Percentiles rank a stretch among this genome's conserved stretches.
phyloP scores from a whole-genome alignment of 2,113 vertebrate genomes.

The Drymodes brunneopygia region DNA sequence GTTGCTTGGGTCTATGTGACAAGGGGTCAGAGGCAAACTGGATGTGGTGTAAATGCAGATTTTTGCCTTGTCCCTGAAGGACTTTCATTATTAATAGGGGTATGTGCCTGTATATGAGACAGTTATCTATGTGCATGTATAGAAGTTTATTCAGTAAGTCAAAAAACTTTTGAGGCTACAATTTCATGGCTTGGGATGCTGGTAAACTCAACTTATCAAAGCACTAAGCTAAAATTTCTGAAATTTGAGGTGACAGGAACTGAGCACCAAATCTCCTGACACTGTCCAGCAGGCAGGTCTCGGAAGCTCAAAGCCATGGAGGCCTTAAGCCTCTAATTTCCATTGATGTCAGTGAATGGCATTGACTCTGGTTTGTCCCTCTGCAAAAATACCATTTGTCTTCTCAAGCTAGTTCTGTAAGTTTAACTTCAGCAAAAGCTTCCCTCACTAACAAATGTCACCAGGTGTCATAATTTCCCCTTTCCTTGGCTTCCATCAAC shows the following conservation, averaged over 20 bases:
- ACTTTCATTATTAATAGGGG: background rate
- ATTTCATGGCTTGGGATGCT: background rate
- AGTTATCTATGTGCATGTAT: background rate
- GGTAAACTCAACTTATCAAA: background rate
- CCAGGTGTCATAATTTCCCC: background rate
- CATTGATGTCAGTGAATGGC: background rate
- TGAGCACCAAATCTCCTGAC: background rate
- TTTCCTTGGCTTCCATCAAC: background rate
- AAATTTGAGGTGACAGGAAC: background rate
- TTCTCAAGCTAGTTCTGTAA: background rate
- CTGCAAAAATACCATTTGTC: background rate
- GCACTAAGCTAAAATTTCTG: background rate
- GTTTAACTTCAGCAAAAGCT: background rate
- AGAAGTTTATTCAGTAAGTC: background rate
- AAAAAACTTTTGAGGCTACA: background rate
- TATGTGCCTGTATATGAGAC: background rate
- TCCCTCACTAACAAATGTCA: background rate
- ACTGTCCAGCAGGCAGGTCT: background rate
- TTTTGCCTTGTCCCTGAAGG: background rate
- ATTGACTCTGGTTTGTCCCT: background rate
- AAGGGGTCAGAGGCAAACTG: background rate
- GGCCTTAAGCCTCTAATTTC: rapidly evolving
- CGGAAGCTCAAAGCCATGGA: background rate
- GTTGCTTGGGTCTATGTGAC: background rate
- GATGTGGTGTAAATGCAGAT: background rate